Base-by-base conservation (phyloP, 1,140 invertebrate species). In the Drosophila simulans region DNA sequence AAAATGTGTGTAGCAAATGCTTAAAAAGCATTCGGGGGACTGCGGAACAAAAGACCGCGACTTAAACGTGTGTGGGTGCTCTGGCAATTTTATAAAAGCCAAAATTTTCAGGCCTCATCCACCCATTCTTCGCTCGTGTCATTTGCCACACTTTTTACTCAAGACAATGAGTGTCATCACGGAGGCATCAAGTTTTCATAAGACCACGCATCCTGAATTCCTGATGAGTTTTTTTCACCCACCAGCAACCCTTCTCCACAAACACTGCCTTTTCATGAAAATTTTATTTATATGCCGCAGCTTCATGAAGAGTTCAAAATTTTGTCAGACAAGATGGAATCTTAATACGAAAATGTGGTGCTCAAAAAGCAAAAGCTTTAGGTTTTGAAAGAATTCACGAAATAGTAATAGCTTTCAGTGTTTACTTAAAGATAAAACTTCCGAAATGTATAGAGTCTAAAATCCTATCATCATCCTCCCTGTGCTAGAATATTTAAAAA, bases 81-180 rank as follows among this genome's bases (percentile, higher is more conserved):
- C 25, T 52, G 8, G 31, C 49, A 86, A 86, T 86, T 72, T 81
- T 60, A 76, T 76, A 75, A 86, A 43, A 64, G 53, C 52, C 64
- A 42, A 85, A 86, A 78, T 66, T 78, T 56, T 13, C 13, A 27
- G 31, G 43, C 46, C 27, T 11, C 37, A 17, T 45, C 7, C 62
- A 25, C 31, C 35, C 46, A 20, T 15, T 40, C 5, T 31, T 35
- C 15, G 43, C 39, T 72, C 69, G 42, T 73, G 79, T 82, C 79
- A 73, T 77, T 77, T 81, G 66, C 55, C 77, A 69, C 65, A 55
- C 68, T 77, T 70, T 72, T 79, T 71, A 80, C 57, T 83, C 83
- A 88, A 89, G 86, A 88, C 83, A 88, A 88, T 88, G 84, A 89
- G 81, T 89, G 84, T 88, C 83, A 88, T 88, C 83, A 89, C 58